A percentile compares a stretch with the other conserved stretches of the same genome.
Evolutionary conservation across 2,888 invertebrate genomes (phyloP).

Genomic region (Lymantria monacha): DNA sequence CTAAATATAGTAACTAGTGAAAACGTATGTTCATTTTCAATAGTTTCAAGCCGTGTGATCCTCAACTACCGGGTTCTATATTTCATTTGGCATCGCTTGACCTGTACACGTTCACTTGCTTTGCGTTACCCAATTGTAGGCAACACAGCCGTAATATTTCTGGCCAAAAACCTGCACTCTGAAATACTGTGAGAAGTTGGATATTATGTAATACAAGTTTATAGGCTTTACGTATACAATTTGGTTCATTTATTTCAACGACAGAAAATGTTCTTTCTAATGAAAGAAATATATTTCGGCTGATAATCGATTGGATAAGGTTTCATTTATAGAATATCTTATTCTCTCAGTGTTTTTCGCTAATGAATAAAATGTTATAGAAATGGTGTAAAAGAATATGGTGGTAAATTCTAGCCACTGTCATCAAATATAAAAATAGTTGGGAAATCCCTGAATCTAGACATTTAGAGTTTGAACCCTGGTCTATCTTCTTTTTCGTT

Average conservation of each 20-base stretch:
- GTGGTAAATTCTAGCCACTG: too few relatives aligned
- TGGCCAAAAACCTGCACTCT: not conserved
- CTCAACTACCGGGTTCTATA: constrained; percentile 1
- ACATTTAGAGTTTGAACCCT: too few relatives aligned
- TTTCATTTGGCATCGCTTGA: constrained; percentile 1
- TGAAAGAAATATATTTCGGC: too few relatives aligned
- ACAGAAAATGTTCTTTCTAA: not conserved
- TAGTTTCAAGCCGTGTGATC: not conserved
- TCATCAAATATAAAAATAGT: too few relatives aligned
- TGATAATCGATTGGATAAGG: too few relatives aligned
- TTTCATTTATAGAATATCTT: too few relatives aligned
- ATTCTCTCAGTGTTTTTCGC: too few relatives aligned
- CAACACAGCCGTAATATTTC: constrained; percentile 1
- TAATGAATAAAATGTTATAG: too few relatives aligned
- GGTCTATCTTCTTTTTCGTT: too few relatives aligned
- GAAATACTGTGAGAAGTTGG: not conserved
- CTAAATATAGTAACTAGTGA: too few relatives aligned
- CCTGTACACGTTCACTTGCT: not conserved
- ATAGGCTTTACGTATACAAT: not conserved
- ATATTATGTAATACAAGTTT: not conserved
- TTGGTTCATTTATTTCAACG: not conserved
- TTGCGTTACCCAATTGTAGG: constrained; percentile 1
- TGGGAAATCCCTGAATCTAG: too few relatives aligned
- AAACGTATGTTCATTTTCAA: not conserved
- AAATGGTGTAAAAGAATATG: too few relatives aligned